phyloP scores from a whole-genome alignment of 1,140 invertebrate species.

The Hypothenemus hampei region DNA sequence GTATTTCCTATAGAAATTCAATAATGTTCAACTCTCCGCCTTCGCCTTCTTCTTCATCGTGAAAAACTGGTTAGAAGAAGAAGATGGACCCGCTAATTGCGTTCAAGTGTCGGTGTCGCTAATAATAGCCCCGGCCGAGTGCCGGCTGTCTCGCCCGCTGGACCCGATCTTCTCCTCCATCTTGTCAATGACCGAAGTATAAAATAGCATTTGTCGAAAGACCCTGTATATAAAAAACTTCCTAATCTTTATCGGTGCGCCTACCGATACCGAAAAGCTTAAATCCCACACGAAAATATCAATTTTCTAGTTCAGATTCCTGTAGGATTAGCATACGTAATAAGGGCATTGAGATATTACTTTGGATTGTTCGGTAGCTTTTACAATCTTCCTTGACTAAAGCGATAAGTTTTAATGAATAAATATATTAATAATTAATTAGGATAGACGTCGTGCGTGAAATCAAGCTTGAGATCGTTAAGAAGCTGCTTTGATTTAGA shows the following conservation, averaged over 20 bases:
- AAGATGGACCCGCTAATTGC: slow-evolving; percentile 18
- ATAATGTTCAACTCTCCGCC: neutral
- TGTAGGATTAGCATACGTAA: slow-evolving; percentile 1
- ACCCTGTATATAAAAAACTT: neutral
- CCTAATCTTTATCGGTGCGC: neutral
- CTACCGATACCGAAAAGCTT: neutral
- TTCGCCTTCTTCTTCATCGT: neutral
- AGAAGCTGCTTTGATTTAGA: no score
- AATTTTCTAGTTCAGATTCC: neutral
- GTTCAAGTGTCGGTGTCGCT: slow-evolving; percentile 21
- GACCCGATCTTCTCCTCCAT: slow-evolving; percentile 1
- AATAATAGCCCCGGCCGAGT: slow-evolving; percentile 17
- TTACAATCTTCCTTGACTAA: slow-evolving; percentile 9
- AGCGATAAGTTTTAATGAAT: slow-evolving; percentile 2
- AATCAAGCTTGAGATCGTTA: neutral
- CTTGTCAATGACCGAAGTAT: slow-evolving; percentile 21
- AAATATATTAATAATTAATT: slow-evolving; percentile 3
- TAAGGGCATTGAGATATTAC: slow-evolving; percentile 2
- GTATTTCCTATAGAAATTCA: slow-evolving; percentile 20
- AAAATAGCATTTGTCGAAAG: neutral
- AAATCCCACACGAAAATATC: slow-evolving; percentile 9
- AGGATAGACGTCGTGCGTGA: neutral
- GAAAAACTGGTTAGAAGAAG: slow-evolving; percentile 5
- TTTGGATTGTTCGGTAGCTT: slow-evolving; percentile 12
- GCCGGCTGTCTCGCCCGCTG: slow-evolving; percentile 4